Percentiles rank a stretch among this genome's conserved stretches.
Conservation (phyloP, 2,888 invertebrate genomes). For the Lissonota sp. region DNA sequence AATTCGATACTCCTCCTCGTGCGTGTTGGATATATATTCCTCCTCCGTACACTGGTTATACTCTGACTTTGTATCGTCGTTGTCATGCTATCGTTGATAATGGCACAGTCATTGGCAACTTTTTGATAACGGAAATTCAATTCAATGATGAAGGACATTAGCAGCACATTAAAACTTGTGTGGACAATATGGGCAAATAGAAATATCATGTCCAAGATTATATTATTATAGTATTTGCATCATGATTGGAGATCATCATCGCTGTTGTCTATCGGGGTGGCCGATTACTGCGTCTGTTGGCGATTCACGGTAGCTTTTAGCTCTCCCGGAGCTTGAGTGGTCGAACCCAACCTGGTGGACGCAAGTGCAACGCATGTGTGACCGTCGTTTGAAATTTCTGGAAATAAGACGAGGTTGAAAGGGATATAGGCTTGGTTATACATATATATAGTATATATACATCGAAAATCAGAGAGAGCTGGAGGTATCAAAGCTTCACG, state of each 20-base stretch:
- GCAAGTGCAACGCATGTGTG: background rate
- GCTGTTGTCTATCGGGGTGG: background rate
- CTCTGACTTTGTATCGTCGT: background rate
- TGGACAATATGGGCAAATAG: too few species aligned
- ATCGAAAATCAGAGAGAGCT: constrained; percentile 1
- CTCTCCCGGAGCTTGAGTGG: too few species aligned
- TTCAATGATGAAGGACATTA: too few species aligned
- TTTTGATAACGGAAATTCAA: too few species aligned
- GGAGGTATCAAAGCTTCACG: constrained; percentile 4
- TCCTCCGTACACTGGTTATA: background rate
- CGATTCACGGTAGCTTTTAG: background rate
- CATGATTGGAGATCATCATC: too few species aligned
- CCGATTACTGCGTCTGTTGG: constrained; percentile 13
- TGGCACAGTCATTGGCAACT: constrained; percentile 37
- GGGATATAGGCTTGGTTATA: too few species aligned
- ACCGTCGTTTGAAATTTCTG: background rate
- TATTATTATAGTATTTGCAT: too few species aligned
- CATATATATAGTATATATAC: too few species aligned
- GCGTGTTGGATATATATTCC: constrained; percentile 47
- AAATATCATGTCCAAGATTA: too few species aligned
- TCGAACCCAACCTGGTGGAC: background rate
- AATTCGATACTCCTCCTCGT: constrained; percentile 79
- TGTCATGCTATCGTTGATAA: background rate
- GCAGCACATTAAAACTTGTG: too few species aligned
- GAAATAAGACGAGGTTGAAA: background rate